phyloP scores from a whole-genome alignment of 2,113 vertebrate species.

The Corythornis vintsioides region DNA sequence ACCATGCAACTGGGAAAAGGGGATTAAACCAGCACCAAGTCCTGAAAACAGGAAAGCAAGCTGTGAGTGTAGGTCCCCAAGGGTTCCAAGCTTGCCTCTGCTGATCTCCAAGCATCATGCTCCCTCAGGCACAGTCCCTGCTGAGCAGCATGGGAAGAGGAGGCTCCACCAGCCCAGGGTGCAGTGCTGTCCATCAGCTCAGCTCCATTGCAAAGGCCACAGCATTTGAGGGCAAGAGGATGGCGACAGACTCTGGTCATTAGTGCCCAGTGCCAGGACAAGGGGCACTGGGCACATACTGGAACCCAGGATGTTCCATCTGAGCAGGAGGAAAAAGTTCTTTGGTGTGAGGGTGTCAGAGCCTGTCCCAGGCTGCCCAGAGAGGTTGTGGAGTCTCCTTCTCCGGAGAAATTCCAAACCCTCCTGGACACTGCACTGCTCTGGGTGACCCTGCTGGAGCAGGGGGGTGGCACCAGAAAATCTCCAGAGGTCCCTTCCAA shows the following conservation, averaged over 20 bases:
- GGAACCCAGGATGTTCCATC: too few species aligned
- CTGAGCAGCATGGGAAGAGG: background rate
- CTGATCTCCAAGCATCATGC: background rate
- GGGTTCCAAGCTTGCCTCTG: background rate
- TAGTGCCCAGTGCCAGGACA: too few species aligned
- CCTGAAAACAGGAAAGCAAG: background rate
- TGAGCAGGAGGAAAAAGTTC: background rate
- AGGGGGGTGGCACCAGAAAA: too few species aligned
- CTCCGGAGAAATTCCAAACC: background rate
- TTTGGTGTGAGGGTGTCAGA: background rate
- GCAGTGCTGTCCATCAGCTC: background rate
- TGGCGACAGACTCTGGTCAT: too few species aligned
- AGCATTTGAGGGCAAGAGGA: background rate
- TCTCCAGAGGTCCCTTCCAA: background rate
- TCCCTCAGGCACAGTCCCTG: accelerated
- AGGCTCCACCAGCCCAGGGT: background rate
- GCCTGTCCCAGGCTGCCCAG: background rate
- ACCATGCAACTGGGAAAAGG: background rate
- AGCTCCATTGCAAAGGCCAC: background rate
- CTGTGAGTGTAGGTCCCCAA: background rate
- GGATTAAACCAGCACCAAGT: background rate
- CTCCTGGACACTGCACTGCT: background rate
- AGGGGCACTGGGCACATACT: too few species aligned
- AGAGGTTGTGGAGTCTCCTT: background rate
- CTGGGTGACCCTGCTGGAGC: too few species aligned